Conservation (phyloP, 2,113 vertebrate genomes). For the Polypterus bichir region DNA sequence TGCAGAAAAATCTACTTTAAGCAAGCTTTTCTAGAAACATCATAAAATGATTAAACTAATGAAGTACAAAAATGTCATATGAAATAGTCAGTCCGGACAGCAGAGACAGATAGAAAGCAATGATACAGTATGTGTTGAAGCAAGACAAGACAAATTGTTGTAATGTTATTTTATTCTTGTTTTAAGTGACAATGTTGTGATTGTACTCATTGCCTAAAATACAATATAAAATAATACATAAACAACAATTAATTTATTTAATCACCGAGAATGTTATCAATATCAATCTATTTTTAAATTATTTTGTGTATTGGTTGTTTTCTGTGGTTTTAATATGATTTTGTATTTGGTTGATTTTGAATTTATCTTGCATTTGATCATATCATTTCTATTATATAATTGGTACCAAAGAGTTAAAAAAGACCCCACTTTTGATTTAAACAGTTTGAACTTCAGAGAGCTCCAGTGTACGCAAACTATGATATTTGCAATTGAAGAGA, state of each 20-base stretch:
- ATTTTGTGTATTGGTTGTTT: not conserved
- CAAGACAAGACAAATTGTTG: no score
- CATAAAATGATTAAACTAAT: not conserved
- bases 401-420: no score
- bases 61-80: not conserved
- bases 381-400: no score
- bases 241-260: no score
- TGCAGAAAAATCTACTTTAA: not conserved
- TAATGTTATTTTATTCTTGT: not conserved
- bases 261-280: not conserved
- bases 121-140: no score
- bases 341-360: not conserved
- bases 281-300: not conserved
- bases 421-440: not conserved
- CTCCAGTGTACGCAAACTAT: slow-evolving; percentile 34
- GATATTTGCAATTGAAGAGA: slow-evolving; percentile 39
- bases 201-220: no score
- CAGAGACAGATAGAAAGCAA: not conserved
- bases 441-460: slow-evolving; percentile 27
- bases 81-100: not conserved
- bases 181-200: not conserved
- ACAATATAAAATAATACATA: no score
- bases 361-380: no score
- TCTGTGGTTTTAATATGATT: not conserved
- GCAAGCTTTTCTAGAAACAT: not conserved